These are phyloP conservation scores for Lampropteryx suffumata DNA, from an alignment of 2,888 invertebrate genomes.

Conservation along the genomic window DNA sequence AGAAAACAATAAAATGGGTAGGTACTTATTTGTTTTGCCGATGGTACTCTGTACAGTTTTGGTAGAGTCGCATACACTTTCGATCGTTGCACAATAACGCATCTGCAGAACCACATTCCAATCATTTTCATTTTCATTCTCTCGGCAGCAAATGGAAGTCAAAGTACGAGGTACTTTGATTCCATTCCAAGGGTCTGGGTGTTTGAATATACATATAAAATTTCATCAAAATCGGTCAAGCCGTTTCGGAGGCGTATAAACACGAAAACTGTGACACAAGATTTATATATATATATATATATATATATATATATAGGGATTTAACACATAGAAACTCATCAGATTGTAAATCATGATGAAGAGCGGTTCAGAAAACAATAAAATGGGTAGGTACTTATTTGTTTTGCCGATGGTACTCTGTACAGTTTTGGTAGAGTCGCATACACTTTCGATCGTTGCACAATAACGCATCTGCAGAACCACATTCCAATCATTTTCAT, in stretches of 20 bases:
- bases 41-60: conserved; percentile 46
- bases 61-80: conserved; percentile 55
- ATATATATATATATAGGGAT: too few species aligned
- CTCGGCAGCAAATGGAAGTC: conserved; percentile 25
- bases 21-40: conserved; percentile 29
- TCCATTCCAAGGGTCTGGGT: too few species aligned
- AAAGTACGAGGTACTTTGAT: background rate
- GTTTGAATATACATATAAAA: too few species aligned
- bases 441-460: conserved; percentile 67
- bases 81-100: conserved; percentile 58
- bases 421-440: conserved; percentile 39
- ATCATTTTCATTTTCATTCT: conserved; percentile 38
- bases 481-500: conserved; percentile 44
- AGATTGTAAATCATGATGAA: too few species aligned
- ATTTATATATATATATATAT: too few species aligned
- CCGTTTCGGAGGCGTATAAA: too few species aligned
- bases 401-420: conserved; percentile 47
- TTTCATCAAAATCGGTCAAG: too few species aligned
- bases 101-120: conserved; percentile 49
- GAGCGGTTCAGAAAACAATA: too few species aligned
- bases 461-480: conserved; percentile 49
- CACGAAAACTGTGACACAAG: too few species aligned
- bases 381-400: too few species aligned
- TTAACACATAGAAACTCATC: too few species aligned
- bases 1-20: too few species aligned